Conservation (phyloP, 92 coral and sea anemone genomes). For the Phymanthus crucifer region DNA sequence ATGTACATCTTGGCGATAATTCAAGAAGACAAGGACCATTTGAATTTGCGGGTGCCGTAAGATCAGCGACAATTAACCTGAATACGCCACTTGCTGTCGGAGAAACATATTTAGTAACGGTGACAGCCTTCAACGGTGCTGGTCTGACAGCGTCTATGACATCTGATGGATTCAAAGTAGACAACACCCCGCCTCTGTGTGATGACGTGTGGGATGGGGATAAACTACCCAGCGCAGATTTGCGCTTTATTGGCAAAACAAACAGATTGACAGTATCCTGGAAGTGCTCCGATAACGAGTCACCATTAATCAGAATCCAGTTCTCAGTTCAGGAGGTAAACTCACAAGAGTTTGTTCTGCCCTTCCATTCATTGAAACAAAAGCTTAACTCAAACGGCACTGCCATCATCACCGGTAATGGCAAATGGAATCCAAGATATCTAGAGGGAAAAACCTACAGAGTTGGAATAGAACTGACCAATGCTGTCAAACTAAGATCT, state of each 20-base stretch:
- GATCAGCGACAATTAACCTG: slow-evolving; percentile 25
- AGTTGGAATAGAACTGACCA: slow-evolving; percentile 62
- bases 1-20: slow-evolving; percentile 16
- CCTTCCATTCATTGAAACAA: slow-evolving; percentile 57
- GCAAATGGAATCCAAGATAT: slow-evolving; percentile 41
- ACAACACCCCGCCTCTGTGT: slow-evolving; percentile 72
- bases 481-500: slow-evolving; percentile 52
- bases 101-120: slow-evolving; percentile 51
- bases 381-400: slow-evolving; percentile 43
- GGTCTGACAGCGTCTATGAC: slow-evolving; percentile 48
- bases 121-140: slow-evolving; percentile 66
- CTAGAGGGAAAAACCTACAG: slow-evolving; percentile 51
- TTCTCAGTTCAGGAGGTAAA: slow-evolving; percentile 53
- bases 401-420: slow-evolving; percentile 63
- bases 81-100: slow-evolving; percentile 41
- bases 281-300: slow-evolving; percentile 69
- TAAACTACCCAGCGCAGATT: neutral
- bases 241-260: slow-evolving; percentile 39
- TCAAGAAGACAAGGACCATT: slow-evolving; percentile 40
- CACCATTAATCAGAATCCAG: slow-evolving; percentile 41
- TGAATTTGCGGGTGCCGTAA: slow-evolving; percentile 29
- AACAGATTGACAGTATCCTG: slow-evolving; percentile 50
- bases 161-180: slow-evolving; percentile 74
- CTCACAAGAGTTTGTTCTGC: slow-evolving; percentile 34
- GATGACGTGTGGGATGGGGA: slow-evolving; percentile 46